Percentiles rank a stretch among this genome's conserved stretches.
These are phyloP conservation scores for Melanophora roralis DNA, from an alignment of 2,888 invertebrate species.

Conservation along the genomic window DNA sequence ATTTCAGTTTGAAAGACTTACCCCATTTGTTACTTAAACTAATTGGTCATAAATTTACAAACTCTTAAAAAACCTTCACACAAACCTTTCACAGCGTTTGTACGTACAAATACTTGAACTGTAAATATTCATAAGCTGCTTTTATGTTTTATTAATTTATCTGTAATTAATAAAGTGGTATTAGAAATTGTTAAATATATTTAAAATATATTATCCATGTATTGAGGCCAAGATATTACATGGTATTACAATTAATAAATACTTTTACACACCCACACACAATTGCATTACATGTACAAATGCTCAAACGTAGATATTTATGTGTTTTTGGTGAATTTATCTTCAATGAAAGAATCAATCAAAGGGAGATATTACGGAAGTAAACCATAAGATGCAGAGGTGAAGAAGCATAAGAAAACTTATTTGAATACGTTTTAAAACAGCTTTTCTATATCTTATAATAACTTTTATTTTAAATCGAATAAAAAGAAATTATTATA, in stretches of 20 bases:
- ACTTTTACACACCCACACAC: neutral
- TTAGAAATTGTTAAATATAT: constrained; percentile 48
- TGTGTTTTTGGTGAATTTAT: neutral
- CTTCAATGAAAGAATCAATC: constrained; percentile 1
- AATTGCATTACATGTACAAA: too few relatives aligned
- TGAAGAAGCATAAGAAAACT: neutral
- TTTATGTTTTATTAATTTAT: constrained; percentile 10
- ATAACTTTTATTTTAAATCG: too few relatives aligned
- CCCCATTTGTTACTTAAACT: constrained; percentile 21
- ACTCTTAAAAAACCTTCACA: neutral
- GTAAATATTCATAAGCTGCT: neutral
- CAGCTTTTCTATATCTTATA: too few relatives aligned
- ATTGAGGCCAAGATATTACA: constrained; percentile 34
- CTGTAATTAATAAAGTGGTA: constrained; percentile 52
- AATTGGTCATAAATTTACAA: constrained; percentile 23
- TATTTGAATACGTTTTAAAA: too few relatives aligned
- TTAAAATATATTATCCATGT: constrained; percentile 43
- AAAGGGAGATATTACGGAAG: neutral
- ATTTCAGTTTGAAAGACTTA: constrained; percentile 16
- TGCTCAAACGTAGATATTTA: too few relatives aligned
- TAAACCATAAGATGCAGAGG: too few relatives aligned
- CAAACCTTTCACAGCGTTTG: neutral
- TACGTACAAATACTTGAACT: too few relatives aligned
- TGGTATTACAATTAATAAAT: constrained; percentile 45
- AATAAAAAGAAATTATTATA: too few relatives aligned